These are phyloP conservation scores for Tipula unca DNA, from an alignment of 2,888 invertebrate species.

Conservation along the genomic window DNA sequence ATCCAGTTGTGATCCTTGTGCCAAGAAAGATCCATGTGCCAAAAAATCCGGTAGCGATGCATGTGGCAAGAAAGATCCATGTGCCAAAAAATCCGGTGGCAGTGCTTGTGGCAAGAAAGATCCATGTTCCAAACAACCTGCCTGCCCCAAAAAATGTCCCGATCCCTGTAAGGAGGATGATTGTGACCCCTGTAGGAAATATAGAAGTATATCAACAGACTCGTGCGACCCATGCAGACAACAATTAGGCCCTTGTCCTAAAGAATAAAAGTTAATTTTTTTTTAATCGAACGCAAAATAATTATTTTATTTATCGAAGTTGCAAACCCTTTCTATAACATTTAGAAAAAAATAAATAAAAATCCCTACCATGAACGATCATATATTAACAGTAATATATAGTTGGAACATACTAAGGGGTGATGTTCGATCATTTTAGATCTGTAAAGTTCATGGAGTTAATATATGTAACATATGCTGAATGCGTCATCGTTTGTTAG, in stretches of 20 bases:
- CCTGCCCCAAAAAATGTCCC: background rate
- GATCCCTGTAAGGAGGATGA: background rate
- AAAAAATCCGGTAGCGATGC: background rate
- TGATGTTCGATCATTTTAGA: too few relatives aligned
- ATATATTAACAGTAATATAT: too few relatives aligned
- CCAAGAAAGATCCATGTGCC: background rate
- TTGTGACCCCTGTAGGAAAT: background rate
- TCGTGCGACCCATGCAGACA: background rate
- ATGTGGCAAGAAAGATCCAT: background rate
- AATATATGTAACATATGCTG: too few relatives aligned
- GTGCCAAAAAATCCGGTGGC: background rate
- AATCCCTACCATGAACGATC: too few relatives aligned
- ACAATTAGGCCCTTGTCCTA: background rate
- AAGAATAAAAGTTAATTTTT: background rate
- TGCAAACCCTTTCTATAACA: too few relatives aligned
- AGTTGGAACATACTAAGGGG: too few relatives aligned
- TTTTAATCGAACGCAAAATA: too few relatives aligned
- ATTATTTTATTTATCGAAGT: too few relatives aligned
- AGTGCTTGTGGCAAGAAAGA: background rate
- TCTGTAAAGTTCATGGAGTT: too few relatives aligned
- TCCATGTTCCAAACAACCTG: background rate
- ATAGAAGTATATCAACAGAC: background rate
- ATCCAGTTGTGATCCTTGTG: too few relatives aligned
- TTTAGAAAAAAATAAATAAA: too few relatives aligned
- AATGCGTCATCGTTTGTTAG: too few relatives aligned